Evolutionary conservation across 2,888 invertebrate genomes (phyloP).

Genomic region (Allolobophora icterica): DNA sequence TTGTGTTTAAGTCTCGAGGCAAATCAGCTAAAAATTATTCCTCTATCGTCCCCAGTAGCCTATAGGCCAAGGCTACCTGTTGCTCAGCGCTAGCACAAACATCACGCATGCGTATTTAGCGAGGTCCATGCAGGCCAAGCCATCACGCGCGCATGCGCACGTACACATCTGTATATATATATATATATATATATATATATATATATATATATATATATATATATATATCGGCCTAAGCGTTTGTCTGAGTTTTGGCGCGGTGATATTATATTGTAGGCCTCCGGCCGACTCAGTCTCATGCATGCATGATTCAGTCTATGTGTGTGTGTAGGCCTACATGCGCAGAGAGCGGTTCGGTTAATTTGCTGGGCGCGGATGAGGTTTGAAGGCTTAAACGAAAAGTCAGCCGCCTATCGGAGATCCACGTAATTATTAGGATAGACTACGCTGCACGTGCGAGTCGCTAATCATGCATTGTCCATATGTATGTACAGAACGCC

Average conservation of each 20-base stretch:
- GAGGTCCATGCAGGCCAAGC: background rate
- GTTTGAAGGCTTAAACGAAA: background rate
- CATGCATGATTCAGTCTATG: background rate
- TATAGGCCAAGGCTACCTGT: background rate
- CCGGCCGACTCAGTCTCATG: background rate
- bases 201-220: too few relatives aligned
- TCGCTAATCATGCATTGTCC: background rate
- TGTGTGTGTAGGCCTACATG: background rate
- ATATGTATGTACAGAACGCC: background rate
- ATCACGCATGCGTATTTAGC: background rate
- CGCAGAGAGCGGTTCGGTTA: background rate
- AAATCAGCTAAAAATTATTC: background rate
- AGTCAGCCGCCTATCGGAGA: background rate
- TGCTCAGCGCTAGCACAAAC: background rate
- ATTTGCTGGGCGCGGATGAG: background rate
- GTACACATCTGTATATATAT: background rate
- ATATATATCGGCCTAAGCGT: background rate
- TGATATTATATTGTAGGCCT: background rate
- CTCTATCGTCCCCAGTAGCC: background rate
- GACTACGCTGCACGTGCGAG: background rate
- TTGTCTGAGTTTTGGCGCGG: background rate
- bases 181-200: too few relatives aligned
- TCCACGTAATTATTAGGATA: background rate
- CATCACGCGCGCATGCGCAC: background rate
- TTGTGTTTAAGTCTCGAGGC: background rate